Evolutionary conservation across 1,140 invertebrate genomes (phyloP), one percentile per base, ranked within the genome.

Genomic region (Hypsibius dujardini): DNA sequence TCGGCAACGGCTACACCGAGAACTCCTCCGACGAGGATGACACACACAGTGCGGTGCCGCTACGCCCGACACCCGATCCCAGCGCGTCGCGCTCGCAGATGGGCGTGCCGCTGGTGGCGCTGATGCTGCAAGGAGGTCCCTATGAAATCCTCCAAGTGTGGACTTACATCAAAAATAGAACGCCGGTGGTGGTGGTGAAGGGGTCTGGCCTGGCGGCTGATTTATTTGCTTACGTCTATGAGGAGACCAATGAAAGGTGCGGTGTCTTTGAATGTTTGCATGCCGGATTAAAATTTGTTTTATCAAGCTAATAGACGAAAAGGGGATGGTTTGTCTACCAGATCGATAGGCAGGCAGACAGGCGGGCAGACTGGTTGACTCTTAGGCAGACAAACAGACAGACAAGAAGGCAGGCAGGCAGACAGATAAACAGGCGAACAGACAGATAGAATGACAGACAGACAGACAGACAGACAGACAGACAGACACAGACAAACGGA

Each of bases 151-250:
- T 79, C 46, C 74, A 79, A 7, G 76, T 79, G 2, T 71, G 80
- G 3, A 78, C 76, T 67, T 77, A 79, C 72, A 74, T 82, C 7
- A 78, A 77, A 50, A 76, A 78, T 46, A 77, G 79, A 71, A 77
- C 80, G 72, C 79, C 81, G 28, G 76, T 82, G 2, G 75, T 82
- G 1, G 77, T 82, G 1, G 73, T 81, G 7, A 79, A 79, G 71
- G 80, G 80, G 2, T 77, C 76, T 70, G 81, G 80, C 2, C 77
- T 78, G 3, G 74, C 79, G 2, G 80, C 80, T 67, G 80, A 81
- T 74, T 74, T 82, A 1, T 71, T 82, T 28, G 76, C 77, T 1
- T 81, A 77, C 74, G 77, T 78, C 15, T 79, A 77, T 72, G 75
- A 77, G 45, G 80, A 81, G 75, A 74, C 78, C 1, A 73, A 76